These are phyloP conservation scores for Nesogale talazaci DNA, from an alignment of 2,113 vertebrate genomes.

Conservation along the genomic window DNA sequence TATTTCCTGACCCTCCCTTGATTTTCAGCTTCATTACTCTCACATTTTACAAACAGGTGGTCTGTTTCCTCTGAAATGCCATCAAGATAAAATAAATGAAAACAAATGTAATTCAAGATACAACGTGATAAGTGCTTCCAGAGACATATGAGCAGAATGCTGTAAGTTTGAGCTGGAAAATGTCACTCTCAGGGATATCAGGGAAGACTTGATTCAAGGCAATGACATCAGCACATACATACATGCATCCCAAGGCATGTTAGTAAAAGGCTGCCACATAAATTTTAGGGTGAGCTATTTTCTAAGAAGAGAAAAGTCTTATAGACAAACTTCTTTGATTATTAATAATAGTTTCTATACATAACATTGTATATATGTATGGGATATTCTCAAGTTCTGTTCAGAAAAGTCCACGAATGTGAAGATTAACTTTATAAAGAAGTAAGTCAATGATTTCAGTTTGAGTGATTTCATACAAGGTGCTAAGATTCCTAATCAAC, in stretches of 20 bases:
- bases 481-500: constrained; percentile 25
- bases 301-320: not conserved
- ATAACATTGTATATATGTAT: not conserved
- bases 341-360: not conserved
- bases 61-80: constrained; percentile 69
- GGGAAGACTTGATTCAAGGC: not conserved
- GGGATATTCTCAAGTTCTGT: not conserved
- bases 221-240: constrained; percentile 16
- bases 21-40: constrained; percentile 76
- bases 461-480: not conserved
- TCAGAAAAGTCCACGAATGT: not conserved
- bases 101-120: constrained; percentile 72
- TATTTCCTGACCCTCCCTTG: constrained; percentile 51
- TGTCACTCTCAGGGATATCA: not conserved
- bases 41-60: constrained; percentile 70
- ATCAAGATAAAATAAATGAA: constrained; percentile 74
- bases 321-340: not conserved
- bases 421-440: not conserved
- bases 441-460: constrained; percentile 52
- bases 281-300: constrained; percentile 38
- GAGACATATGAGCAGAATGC: constrained; percentile 51
- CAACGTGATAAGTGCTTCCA: constrained; percentile 40
- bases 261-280: constrained; percentile 4
- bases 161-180: not conserved
- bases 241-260: not conserved